These are phyloP conservation scores for Ochropacha duplaris DNA, from an alignment of 2,888 invertebrate species.

Conservation along the genomic window DNA sequence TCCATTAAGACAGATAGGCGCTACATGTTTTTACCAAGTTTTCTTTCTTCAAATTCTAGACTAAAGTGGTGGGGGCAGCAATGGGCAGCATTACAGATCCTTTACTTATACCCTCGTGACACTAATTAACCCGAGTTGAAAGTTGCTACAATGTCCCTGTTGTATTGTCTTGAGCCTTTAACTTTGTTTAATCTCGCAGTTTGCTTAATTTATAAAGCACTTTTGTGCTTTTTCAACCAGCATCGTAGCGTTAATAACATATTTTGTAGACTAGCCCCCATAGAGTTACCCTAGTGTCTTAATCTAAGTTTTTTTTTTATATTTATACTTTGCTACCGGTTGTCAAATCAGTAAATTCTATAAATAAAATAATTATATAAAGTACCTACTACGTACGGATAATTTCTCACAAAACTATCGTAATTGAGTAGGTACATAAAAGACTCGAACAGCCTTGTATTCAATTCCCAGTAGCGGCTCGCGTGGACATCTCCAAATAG, in stretches of 20 bases:
- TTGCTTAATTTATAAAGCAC: constrained; percentile 13
- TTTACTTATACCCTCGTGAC: constrained; percentile 8
- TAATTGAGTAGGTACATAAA: no score
- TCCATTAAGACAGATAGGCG: constrained; percentile 18
- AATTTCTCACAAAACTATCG: no score
- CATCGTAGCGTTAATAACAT: background rate
- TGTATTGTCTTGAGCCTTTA: constrained; percentile 14
- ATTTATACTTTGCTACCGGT: background rate
- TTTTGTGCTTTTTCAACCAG: constrained; percentile 5
- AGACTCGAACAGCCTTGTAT: no score
- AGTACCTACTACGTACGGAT: no score
- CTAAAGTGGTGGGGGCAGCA: constrained; percentile 14
- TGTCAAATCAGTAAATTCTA: no score
- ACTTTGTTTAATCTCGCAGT: constrained; percentile 14
- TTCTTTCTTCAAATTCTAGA: constrained; percentile 15
- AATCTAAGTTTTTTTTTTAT: background rate
- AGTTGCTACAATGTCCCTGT: constrained; percentile 8
- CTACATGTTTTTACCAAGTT: constrained; percentile 22
- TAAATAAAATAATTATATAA: no score
- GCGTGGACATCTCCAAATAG: no score
- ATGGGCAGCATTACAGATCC: constrained; percentile 19
- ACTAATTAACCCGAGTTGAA: constrained; percentile 16
- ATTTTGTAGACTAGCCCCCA: background rate
- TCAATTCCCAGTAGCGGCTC: no score
- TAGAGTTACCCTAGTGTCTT: background rate